A percentile compares a stretch with the other conserved stretches of the same genome.
These are phyloP conservation scores for Porites cylindrica DNA, from an alignment of 92 coral and sea anemone species.

Conservation along the genomic window DNA sequence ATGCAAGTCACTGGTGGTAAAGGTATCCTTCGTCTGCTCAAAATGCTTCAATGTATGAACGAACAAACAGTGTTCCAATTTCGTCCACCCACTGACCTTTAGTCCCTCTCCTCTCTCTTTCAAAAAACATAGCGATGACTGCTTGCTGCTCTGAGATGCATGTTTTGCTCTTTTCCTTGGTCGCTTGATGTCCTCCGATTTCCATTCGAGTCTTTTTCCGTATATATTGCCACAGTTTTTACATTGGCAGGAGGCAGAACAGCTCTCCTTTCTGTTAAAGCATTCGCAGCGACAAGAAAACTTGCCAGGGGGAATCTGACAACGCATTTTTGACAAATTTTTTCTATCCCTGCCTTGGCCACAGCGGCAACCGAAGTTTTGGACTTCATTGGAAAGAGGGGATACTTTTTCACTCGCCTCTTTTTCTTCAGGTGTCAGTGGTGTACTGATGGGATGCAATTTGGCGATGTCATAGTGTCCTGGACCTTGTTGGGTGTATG, in stretches of 20 bases:
- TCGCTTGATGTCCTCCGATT: neutral
- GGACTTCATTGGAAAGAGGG: neutral
- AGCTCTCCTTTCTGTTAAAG: neutral
- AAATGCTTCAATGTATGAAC: neutral
- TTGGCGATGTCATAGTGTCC: conserved; percentile 28
- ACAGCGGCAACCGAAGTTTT: neutral
- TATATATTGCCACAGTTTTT: too few relatives aligned
- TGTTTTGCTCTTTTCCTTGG: neutral
- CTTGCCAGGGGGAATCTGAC: neutral
- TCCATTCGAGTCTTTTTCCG: neutral
- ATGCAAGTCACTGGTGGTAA: neutral
- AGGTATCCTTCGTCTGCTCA: too few relatives aligned
- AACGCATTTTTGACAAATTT: neutral
- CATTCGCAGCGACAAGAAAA: neutral
- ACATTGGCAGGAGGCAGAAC: neutral
- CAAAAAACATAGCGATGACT: too few relatives aligned
- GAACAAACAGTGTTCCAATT: neutral
- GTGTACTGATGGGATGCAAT: neutral
- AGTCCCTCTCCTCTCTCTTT: too few relatives aligned
- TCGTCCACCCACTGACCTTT: neutral
- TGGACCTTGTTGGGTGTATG: conserved; percentile 5
- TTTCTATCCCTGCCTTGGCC: neutral
- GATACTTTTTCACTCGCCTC: neutral
- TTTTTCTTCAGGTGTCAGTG: neutral
- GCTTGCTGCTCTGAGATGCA: too few relatives aligned